phyloP scores from a whole-genome alignment of 1,140 invertebrate genomes.

The Bemisia tabaci region DNA sequence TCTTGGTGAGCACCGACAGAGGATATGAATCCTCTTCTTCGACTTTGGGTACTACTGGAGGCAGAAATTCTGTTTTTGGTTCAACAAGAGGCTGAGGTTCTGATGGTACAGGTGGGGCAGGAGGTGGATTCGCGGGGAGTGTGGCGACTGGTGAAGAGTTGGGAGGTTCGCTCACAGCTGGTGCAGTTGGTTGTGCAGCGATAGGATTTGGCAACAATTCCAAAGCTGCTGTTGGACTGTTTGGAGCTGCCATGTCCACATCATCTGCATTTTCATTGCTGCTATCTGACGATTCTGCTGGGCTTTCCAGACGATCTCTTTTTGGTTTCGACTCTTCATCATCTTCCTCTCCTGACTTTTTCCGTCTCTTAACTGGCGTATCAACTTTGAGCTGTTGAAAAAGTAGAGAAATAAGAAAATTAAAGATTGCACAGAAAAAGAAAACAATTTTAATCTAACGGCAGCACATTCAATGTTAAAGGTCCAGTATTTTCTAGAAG shows the following conservation, averaged over 20 bases:
- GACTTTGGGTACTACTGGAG: constrained; percentile 2
- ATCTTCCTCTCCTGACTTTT: constrained; percentile 47
- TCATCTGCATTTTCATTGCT: constrained; percentile 23
- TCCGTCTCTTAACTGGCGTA: constrained; percentile 36
- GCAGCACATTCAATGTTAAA: too few relatives aligned
- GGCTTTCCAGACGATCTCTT: constrained; percentile 49
- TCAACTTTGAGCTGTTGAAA: constrained; percentile 13
- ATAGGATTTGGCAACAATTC: neutral
- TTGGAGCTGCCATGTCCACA: constrained; percentile 32
- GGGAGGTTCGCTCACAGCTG: too few relatives aligned
- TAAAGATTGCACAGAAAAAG: constrained; percentile 13
- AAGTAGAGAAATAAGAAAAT: constrained; percentile 1
- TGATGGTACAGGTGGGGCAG: neutral
- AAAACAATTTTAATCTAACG: neutral
- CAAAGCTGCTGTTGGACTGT: neutral
- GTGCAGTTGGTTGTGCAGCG: neutral
- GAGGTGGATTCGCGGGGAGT: neutral
- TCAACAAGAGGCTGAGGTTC: constrained; percentile 11
- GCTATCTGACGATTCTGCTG: constrained; percentile 64
- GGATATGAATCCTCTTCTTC: constrained; percentile 6
- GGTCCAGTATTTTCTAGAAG: too few relatives aligned
- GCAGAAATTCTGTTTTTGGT: constrained; percentile 10
- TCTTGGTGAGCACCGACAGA: neutral
- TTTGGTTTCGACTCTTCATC: constrained; percentile 54
- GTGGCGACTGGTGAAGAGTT: neutral